Base-by-base conservation (phyloP, 1,140 invertebrate genomes). In the Lanistes nyassanus region DNA sequence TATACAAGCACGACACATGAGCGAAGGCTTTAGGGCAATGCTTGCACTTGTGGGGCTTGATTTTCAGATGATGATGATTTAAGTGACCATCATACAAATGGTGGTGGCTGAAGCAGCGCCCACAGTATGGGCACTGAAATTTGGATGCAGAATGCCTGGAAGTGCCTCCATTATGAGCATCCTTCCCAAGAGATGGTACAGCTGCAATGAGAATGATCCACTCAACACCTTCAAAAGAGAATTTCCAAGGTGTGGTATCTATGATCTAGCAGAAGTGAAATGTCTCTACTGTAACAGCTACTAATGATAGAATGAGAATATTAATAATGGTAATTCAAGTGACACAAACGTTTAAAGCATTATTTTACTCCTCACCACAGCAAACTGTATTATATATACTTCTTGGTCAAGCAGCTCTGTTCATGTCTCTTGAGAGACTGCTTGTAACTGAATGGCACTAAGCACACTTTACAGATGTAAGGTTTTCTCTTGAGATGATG, bases 41-140 rank as follows among this genome's bases (percentile, higher is more conserved):
- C 29, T 16, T n/a, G 51, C 77, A 78, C 37, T 67, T 67, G 64
- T 75, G 74, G 34, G 77, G 69, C 72, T 78, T 78, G 34, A 75
- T 58, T 53, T 73, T 73, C 19, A 75, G 53, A 53, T 78, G 77
- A n/a, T 75, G 73, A 62, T 74, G 74, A 64, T 75, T 75, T 29
- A 78, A 39, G 62, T 78, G 77, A 21, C 77, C 77, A 72, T 75
- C 67, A 37, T 60, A 72, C 31, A 75, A 37, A 65, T 70, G 66
- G 29, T 39, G 51, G 47, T 66, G 55, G 60, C 71, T 71, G 60
- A 75, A 71, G 39, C 31, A 58, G 29, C 74, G 51, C 62, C 70
- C 70, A 72, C 70, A 72, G 47, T 36, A 72, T n/a, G 56, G 70
- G 47, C 70, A 72, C 23, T 31, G 31, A 26, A 72, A 62, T n/a